Base-by-base conservation (phyloP, 2,888 invertebrate species). In the Amiota minor region DNA sequence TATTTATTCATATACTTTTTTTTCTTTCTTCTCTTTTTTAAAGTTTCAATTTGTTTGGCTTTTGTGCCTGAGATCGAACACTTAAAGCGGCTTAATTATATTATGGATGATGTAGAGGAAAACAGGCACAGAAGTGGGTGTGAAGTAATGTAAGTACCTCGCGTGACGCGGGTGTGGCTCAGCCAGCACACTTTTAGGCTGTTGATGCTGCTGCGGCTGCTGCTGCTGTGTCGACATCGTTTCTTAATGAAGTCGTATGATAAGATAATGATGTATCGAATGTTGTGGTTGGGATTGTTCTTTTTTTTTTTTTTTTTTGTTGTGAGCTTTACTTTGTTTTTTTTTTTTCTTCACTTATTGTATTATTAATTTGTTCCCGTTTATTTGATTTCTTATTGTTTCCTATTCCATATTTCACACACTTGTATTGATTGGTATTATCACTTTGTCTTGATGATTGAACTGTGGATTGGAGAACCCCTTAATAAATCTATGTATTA, bases 221-320 rank as follows among this genome's bases (percentile, higher is more conserved):
- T n/a, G 69, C 20, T 56, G 49, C 72, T 70, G 72, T 77, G 71
- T 53, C 64, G 72, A 55, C 65, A 75, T 77, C 67, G 71, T 68
- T 23, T 76, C 80, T 78, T 80, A 80, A 81, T 80, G 81, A 80
- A 79, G 80, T 80, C 81, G 72, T 78, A 76, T 71, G 81, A 80
- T 81, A 79, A 81, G 80, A 80, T 80, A 80, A 80, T 80, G 76
- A 76, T 74, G 78, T 74, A 69, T 74, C 35, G 35, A 75, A 53
- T 53, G 59, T 18, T 11, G 20, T 59, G 20, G 20, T 20, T 20
- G 59, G 45, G 14, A 62, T 23, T n/a, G 14, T 62, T 62, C 4
- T 62, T 62, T 35, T 11, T 3, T 50, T n/a, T 50, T 50, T 50
- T 50, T 11, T 23, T 23, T 50, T 11, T n/a, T 50, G 1, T 1